Evolutionary conservation across 2,888 invertebrate species (phyloP).

Genomic region (Tenthredo livida): DNA sequence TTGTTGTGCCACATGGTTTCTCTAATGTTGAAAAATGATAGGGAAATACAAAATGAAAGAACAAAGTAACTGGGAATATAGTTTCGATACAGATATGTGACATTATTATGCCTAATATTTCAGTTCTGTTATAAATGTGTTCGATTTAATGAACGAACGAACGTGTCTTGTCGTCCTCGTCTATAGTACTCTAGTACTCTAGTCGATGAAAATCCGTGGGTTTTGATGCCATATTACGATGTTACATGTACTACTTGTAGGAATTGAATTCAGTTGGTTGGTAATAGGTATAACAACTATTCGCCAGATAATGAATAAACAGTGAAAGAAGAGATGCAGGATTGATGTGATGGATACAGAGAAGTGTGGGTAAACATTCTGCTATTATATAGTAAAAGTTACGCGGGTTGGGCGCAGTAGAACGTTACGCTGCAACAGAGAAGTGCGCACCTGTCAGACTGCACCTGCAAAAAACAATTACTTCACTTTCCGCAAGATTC

Average conservation of each 20-base stretch:
- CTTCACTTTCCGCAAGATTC: constrained; percentile 49
- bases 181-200: not conserved
- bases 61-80: not conserved
- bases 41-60: too few relatives aligned
- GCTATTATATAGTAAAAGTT: not conserved
- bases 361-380: not conserved
- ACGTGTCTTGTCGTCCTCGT: not conserved
- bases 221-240: not conserved
- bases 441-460: constrained; percentile 61
- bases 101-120: not conserved
- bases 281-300: not conserved
- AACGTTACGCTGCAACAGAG: not conserved
- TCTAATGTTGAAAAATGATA: too few relatives aligned
- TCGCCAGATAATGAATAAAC: not conserved
- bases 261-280: not conserved
- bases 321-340: not conserved
- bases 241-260: not conserved
- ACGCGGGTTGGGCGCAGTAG: not conserved
- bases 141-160: too few relatives aligned
- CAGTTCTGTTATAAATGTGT: not conserved
- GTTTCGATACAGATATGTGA: not conserved
- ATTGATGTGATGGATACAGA: not conserved
- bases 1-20: too few relatives aligned
- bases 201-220: constrained; percentile 38
- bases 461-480: constrained; percentile 60